A percentile compares a stretch with the other conserved stretches of the same genome.
Conservation (phyloP, 2,797 vertebrate genomes). For the Capromys pilorides region DNA sequence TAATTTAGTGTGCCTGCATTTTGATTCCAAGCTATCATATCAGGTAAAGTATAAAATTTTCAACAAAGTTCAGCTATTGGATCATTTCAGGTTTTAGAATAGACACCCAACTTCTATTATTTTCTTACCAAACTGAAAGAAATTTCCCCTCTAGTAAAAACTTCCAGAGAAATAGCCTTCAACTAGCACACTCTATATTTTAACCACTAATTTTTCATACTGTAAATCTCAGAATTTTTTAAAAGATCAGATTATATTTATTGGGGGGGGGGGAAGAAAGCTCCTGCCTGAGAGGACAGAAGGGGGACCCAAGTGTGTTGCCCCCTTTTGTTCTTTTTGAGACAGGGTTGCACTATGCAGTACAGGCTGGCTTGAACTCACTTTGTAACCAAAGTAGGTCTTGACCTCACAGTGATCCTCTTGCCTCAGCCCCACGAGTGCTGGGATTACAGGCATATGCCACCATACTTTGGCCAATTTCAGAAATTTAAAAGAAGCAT, state of each 20-base stretch:
- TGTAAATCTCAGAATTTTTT: neutral
- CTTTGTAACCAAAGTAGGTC: too few relatives aligned
- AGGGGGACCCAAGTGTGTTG: too few relatives aligned
- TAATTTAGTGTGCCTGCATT: neutral
- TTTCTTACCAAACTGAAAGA: slow-evolving; percentile 41
- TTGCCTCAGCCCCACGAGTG: too few relatives aligned
- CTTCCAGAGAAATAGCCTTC: neutral
- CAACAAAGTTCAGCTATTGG: neutral
- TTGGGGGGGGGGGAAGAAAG: too few relatives aligned
- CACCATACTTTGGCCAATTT: neutral
- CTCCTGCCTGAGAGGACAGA: too few relatives aligned
- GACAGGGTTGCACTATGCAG: neutral
- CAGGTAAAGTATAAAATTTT: neutral
- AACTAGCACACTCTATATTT: neutral
- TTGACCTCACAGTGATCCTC: too few relatives aligned
- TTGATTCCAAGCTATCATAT: neutral
- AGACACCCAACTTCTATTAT: neutral
- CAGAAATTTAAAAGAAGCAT: slow-evolving; percentile 11
- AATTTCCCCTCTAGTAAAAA: slow-evolving; percentile 4
- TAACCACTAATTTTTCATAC: neutral
- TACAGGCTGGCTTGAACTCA: too few relatives aligned
- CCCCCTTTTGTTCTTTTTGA: neutral
- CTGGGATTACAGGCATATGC: too few relatives aligned
- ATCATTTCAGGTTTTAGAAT: neutral
- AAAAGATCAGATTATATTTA: too few relatives aligned